Percentiles rank a stretch among this genome's conserved stretches.
Evolutionary conservation across 2,797 vertebrate species (phyloP).

Genomic region (Peromyscus nudipes): DNA sequence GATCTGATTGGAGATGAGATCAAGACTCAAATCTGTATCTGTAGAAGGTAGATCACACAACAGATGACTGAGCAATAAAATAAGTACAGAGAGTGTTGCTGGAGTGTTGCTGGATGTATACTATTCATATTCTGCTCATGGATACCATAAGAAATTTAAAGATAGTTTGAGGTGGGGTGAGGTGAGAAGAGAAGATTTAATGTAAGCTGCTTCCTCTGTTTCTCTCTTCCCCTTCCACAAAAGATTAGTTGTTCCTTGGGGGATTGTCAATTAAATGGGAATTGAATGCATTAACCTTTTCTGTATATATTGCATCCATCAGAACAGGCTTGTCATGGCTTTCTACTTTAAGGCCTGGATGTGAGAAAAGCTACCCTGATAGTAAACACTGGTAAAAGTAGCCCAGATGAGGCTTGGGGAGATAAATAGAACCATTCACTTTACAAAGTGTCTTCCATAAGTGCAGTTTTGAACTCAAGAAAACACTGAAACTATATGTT

Average conservation of each 20-base stretch:
- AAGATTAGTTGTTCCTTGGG: constrained; percentile 50
- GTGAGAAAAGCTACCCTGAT: background rate
- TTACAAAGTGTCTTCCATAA: background rate
- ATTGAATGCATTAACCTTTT: constrained; percentile 79
- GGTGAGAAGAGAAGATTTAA: background rate
- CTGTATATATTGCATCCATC: constrained; percentile 47
- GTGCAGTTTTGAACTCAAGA: background rate
- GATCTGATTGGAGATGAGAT: background rate
- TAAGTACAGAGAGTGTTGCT: background rate
- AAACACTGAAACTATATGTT: background rate
- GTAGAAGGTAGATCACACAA: background rate
- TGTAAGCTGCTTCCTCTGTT: constrained; percentile 35
- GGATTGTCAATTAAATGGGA: constrained; percentile 63
- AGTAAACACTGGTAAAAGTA: background rate
- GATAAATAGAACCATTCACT: background rate
- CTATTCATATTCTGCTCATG: background rate
- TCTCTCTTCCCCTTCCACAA: constrained; percentile 43
- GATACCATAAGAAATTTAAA: background rate
- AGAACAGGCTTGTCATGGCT: background rate
- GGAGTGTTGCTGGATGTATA: background rate
- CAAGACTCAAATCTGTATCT: background rate
- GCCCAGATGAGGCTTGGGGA: background rate
- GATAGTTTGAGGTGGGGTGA: background rate
- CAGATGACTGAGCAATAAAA: background rate
- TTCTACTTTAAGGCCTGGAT: constrained; percentile 8